These are phyloP conservation scores for Marmota monax DNA, from an alignment of 2,113 vertebrate genomes.

Conservation along the genomic window DNA sequence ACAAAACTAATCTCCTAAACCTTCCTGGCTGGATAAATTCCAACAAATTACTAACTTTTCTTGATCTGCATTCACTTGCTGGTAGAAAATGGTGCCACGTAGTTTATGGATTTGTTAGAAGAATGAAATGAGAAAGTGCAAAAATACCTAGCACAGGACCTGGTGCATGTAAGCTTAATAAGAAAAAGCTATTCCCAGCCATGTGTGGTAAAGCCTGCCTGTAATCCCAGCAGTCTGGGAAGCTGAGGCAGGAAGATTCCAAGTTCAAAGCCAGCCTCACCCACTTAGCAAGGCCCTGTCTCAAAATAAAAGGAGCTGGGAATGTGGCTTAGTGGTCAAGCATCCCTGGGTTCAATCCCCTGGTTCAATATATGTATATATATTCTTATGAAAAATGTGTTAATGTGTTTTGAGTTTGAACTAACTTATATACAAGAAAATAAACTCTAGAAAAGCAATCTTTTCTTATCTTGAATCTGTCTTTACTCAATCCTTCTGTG, in stretches of 20 bases:
- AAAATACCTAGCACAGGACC: background rate
- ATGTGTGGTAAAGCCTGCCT: no score
- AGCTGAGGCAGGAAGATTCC: no score
- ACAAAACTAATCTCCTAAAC: background rate
- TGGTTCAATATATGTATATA: background rate
- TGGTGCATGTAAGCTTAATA: background rate
- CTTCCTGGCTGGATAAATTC: background rate
- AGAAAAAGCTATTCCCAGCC: background rate
- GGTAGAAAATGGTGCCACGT: background rate
- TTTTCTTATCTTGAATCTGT: background rate
- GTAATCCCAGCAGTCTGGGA: no score
- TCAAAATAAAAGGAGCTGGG: no score
- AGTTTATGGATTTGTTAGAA: background rate
- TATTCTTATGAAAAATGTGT: background rate
- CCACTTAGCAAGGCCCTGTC: no score
- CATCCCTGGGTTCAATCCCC: no score
- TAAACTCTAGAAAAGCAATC: background rate
- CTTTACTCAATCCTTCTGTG: background rate
- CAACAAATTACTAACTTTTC: background rate
- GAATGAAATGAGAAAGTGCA: background rate
- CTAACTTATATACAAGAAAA: background rate
- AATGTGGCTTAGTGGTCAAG: no score
- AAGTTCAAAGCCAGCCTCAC: no score
- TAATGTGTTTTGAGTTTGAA: conserved; percentile 42
- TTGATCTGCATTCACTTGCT: background rate